phyloP scores from a whole-genome alignment of 2,797 vertebrate species.

The Pseudomugil tenellus region DNA sequence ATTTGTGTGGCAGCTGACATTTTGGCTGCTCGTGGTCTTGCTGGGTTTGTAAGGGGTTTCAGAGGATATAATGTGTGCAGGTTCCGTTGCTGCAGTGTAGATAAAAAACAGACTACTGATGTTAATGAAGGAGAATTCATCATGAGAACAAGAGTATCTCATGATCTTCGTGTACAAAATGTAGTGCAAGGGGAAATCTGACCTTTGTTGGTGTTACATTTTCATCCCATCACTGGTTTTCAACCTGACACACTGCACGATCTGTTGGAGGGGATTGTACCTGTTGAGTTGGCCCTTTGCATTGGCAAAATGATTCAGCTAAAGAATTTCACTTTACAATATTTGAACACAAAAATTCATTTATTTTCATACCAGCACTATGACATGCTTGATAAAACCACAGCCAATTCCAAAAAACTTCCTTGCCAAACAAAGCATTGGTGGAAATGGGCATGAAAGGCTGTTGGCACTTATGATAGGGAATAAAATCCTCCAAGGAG shows the following conservation, averaged over 20 bases:
- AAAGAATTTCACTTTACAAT: constrained; percentile 7
- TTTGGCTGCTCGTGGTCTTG: background rate
- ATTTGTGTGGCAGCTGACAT: background rate
- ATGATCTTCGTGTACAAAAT: too few species aligned
- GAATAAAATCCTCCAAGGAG: too few species aligned
- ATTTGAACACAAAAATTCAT: too few species aligned
- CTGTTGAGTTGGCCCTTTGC: background rate
- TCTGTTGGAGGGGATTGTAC: constrained; percentile 12
- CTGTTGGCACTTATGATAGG: too few species aligned
- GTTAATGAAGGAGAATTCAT: too few species aligned
- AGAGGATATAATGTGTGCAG: background rate
- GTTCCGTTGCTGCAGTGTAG: background rate
- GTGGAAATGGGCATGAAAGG: too few species aligned
- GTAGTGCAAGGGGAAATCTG: too few species aligned
- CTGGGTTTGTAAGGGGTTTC: background rate
- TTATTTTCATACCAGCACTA: too few species aligned
- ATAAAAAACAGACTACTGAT: background rate
- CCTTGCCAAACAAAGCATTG: too few species aligned
- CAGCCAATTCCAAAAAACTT: too few species aligned
- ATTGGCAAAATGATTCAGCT: background rate
- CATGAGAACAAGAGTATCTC: too few species aligned
- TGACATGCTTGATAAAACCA: too few species aligned
- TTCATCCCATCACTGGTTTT: background rate
- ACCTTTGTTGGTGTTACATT: background rate
- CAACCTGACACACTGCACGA: constrained; percentile 3